Percentiles rank a stretch among this genome's conserved stretches.
Evolutionary conservation across 2,797 vertebrate species (phyloP).

Genomic region (Argya squamiceps): DNA sequence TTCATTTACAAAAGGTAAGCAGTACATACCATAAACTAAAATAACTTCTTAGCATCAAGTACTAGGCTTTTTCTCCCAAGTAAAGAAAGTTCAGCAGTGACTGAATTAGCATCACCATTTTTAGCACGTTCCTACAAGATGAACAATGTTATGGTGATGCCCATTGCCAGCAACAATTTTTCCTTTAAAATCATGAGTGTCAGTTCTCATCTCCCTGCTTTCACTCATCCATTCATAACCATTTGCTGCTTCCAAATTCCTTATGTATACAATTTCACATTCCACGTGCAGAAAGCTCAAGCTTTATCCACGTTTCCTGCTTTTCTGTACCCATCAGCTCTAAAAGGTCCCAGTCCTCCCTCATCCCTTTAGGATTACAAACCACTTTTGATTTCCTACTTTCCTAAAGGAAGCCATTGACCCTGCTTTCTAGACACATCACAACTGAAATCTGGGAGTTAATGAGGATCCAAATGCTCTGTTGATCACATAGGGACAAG

Average conservation of each 20-base stretch:
- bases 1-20: background rate
- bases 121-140: background rate
- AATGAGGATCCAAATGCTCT: background rate
- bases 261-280: background rate
- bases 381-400: background rate
- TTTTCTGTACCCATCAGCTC: background rate
- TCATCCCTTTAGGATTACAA: background rate
- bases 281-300: background rate
- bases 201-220: background rate
- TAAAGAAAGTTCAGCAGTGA: background rate
- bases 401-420: background rate
- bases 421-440: background rate
- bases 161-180: background rate
- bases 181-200: background rate
- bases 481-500: background rate
- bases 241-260: background rate
- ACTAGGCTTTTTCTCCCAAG: background rate
- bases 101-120: background rate
- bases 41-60: background rate
- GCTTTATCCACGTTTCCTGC: background rate
- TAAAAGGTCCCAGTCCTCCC: background rate
- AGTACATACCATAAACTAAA: background rate
- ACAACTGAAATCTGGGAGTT: background rate
- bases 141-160: background rate
- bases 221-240: background rate